phyloP scores from a whole-genome alignment of 2,797 vertebrate species.

The Acanthopagrus latus region DNA sequence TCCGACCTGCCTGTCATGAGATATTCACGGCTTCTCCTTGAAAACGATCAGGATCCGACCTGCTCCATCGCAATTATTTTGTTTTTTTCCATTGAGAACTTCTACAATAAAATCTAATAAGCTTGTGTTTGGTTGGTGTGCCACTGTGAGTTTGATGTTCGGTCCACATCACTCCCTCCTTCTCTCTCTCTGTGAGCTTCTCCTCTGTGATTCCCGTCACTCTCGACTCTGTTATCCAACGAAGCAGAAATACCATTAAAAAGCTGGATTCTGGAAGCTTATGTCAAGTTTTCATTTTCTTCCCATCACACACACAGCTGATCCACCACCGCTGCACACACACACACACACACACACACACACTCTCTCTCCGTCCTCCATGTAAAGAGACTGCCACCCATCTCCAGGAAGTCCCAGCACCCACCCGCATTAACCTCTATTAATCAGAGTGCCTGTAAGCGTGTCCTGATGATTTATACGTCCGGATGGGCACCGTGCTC shows the following conservation, averaged over 20 bases:
- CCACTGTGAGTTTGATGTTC: slow-evolving; percentile 26
- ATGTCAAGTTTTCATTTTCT: slow-evolving; percentile 59
- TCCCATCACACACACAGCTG: slow-evolving; percentile 7
- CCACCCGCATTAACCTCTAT: slow-evolving; percentile 66
- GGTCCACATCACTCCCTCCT: background rate
- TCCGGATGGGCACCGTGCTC: slow-evolving; percentile 32
- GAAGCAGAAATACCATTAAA: slow-evolving; percentile 72
- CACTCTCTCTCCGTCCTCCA: slow-evolving; percentile 26
- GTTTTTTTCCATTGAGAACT: background rate
- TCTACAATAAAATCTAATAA: background rate
- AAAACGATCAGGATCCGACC: background rate
- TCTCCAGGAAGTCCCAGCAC: slow-evolving; percentile 47
- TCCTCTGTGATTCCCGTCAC: slow-evolving; percentile 44
- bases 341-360: background rate
- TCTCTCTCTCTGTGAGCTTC: background rate
- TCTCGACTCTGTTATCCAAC: slow-evolving; percentile 40
- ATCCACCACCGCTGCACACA: background rate
- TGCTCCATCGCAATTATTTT: slow-evolving; percentile 2
- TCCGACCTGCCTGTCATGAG: background rate
- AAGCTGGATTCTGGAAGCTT: slow-evolving; percentile 51
- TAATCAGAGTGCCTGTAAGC: slow-evolving; percentile 53
- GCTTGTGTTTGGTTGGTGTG: background rate
- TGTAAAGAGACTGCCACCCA: slow-evolving; percentile 35
- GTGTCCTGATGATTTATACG: slow-evolving; percentile 59
- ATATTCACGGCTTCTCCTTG: background rate